A percentile compares a stretch with the other conserved stretches of the same genome.
Evolutionary conservation across 2,888 invertebrate genomes (phyloP).

Genomic region (Priocnemis perturbator): DNA sequence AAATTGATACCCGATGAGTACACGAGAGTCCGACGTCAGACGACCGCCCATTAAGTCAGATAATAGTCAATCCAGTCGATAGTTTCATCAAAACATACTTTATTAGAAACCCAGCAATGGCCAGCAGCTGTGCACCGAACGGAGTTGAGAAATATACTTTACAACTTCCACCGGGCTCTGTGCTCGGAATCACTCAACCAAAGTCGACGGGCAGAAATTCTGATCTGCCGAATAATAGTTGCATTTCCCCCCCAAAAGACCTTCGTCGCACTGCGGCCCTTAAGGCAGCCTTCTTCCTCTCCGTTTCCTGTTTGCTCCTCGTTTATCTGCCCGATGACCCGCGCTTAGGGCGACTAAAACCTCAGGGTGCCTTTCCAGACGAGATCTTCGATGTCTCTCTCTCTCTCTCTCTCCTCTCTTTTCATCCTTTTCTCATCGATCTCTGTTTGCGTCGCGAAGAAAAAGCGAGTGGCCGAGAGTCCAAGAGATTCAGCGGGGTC

Average conservation of each 20-base stretch:
- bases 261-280: no score
- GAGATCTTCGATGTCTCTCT: neutral
- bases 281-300: conserved; percentile 22
- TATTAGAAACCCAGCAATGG: no score
- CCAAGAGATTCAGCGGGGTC: conserved; percentile 57
- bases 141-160: no score
- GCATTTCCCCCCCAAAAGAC: conserved; percentile 22
- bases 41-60: no score
- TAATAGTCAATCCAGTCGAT: no score
- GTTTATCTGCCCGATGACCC: conserved; percentile 40
- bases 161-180: no score
- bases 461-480: conserved; percentile 41
- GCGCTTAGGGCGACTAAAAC: conserved; percentile 24
- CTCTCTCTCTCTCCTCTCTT: conserved; percentile 6
- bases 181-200: no score
- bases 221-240: neutral
- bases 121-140: no score
- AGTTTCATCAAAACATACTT: no score
- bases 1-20: no score
- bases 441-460: conserved; percentile 28
- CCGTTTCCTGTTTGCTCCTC: conserved; percentile 41
- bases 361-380: conserved; percentile 8
- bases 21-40: no score
- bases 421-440: conserved; percentile 1
- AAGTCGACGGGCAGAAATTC: no score